Evolutionary conservation across 2,113 vertebrate genomes (phyloP).

Genomic region (Scalopus aquaticus): DNA sequence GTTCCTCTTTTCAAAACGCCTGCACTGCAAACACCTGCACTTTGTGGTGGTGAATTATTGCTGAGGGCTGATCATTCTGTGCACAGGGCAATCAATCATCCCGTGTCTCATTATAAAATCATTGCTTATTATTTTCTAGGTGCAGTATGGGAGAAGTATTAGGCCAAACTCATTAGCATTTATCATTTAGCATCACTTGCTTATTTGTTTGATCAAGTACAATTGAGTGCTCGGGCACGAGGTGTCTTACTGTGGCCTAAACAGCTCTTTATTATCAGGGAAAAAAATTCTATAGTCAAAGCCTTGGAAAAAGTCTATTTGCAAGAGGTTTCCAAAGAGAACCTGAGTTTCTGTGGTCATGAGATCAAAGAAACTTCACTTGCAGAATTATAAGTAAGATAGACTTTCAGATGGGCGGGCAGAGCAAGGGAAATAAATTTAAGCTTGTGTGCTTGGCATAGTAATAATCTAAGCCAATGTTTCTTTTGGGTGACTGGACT

Average conservation of each 20-base stretch:
- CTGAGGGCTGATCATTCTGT: constrained; percentile 11
- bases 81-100: constrained; percentile 61
- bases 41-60: constrained; percentile 48
- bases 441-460: constrained; percentile 5
- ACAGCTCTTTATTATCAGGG: background rate
- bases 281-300: background rate
- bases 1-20: constrained; percentile 5
- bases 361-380: constrained; percentile 15
- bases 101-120: constrained; percentile 44
- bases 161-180: background rate
- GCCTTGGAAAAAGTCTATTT: constrained; percentile 20
- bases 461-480: background rate
- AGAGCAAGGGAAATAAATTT: constrained; percentile 42
- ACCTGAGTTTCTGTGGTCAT: background rate
- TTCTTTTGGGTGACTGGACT: background rate
- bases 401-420: background rate
- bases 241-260: background rate
- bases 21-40: background rate
- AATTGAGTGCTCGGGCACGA: background rate
- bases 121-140: constrained; percentile 30
- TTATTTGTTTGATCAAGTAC: background rate
- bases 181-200: background rate
- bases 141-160: background rate
- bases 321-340: constrained; percentile 8
- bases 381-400: constrained; percentile 5